phyloP scores from a whole-genome alignment of 2,113 vertebrate species.

The Phyllopteryx taeniolatus region DNA sequence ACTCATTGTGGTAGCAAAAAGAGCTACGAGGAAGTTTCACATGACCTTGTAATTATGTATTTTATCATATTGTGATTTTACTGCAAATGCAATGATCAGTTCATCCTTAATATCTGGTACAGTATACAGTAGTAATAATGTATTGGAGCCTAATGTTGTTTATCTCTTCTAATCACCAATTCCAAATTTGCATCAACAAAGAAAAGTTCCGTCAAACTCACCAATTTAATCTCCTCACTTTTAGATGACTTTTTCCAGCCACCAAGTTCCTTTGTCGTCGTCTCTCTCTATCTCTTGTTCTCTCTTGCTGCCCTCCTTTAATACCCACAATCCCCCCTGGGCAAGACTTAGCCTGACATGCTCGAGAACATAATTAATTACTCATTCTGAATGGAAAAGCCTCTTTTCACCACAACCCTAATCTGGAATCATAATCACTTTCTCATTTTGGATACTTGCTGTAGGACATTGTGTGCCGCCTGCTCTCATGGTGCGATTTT shows the following conservation, averaged over 20 bases:
- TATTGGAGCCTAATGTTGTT: constrained; percentile 18
- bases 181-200: constrained; percentile 26
- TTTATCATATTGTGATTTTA: neutral
- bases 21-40: neutral
- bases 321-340: constrained; percentile 65
- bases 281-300: constrained; percentile 11
- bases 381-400: constrained; percentile 65
- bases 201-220: constrained; percentile 23
- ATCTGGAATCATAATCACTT: constrained; percentile 59
- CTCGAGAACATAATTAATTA: constrained; percentile 68
- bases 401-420: constrained; percentile 58
- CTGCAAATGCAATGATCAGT: neutral
- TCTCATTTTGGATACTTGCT: constrained; percentile 33
- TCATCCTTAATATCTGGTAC: neutral
- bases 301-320: constrained; percentile 43
- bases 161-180: constrained; percentile 18
- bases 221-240: constrained; percentile 21
- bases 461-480: neutral
- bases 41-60: neutral
- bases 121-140: neutral
- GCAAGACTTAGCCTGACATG: constrained; percentile 59
- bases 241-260: constrained; percentile 48
- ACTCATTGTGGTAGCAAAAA: neutral
- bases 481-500: neutral
- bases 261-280: constrained; percentile 38